phyloP scores from a whole-genome alignment of 1,140 invertebrate species.

The Lucilia sericata region DNA sequence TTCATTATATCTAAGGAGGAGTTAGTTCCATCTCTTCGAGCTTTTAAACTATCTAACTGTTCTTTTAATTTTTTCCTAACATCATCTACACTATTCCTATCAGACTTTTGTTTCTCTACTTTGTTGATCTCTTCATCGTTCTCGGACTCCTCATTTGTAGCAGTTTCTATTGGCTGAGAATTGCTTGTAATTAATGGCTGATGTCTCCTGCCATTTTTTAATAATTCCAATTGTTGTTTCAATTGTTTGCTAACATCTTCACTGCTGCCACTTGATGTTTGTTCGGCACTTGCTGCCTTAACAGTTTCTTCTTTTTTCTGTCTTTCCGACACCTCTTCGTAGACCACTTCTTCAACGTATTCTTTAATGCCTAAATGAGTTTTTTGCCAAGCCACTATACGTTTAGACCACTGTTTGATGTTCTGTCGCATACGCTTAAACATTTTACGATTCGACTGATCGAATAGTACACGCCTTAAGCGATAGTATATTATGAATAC shows the following conservation, averaged over 20 bases:
- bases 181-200: background rate
- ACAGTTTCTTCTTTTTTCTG: background rate
- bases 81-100: conserved; percentile 1
- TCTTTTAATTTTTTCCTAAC: background rate
- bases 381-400: conserved; percentile 51
- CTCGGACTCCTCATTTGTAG: background rate
- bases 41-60: background rate
- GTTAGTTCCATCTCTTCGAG: background rate
- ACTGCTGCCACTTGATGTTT: background rate
- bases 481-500: conserved; percentile 51
- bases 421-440: conserved; percentile 57
- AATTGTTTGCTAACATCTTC: conserved; percentile 62
- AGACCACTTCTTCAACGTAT: conserved; percentile 53
- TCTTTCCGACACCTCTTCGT: background rate
- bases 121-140: background rate
- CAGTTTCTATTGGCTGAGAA: background rate
- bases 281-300: background rate
- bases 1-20: background rate
- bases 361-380: conserved; percentile 53
- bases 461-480: conserved; percentile 55
- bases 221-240: conserved; percentile 62
- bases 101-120: conserved; percentile 15
- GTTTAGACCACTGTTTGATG: conserved; percentile 57
- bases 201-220: conserved; percentile 48
- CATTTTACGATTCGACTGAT: conserved; percentile 53